A percentile compares a stretch with the other conserved stretches of the same genome.
These are phyloP conservation scores for Apotomis turbidana DNA, from an alignment of 2,888 invertebrate genomes.

Conservation along the genomic window DNA sequence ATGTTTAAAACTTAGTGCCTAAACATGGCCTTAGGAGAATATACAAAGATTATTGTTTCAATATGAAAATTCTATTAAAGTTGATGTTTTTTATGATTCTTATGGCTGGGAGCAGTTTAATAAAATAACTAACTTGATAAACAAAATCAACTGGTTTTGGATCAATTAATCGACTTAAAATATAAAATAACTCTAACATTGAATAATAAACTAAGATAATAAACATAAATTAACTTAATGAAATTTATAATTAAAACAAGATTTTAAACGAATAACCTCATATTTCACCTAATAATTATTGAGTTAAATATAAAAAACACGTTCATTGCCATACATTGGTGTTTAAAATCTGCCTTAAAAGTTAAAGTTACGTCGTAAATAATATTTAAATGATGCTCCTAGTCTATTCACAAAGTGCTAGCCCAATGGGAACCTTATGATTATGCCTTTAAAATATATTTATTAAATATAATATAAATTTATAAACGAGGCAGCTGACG, in stretches of 20 bases:
- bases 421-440: slow-evolving; percentile 60
- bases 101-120: slow-evolving; percentile 18
- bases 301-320: too few relatives aligned
- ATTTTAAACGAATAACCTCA: not conserved
- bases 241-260: not conserved
- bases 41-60: slow-evolving; percentile 38
- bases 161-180: slow-evolving; percentile 1
- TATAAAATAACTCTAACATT: slow-evolving; percentile 21
- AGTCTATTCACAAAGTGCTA: slow-evolving; percentile 67
- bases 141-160: slow-evolving; percentile 26
- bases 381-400: slow-evolving; percentile 34
- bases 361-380: not conserved
- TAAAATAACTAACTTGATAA: slow-evolving; percentile 2
- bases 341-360: not conserved
- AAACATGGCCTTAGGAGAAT: slow-evolving; percentile 39
- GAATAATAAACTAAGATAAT: slow-evolving; percentile 1
- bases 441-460: slow-evolving; percentile 53
- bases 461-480: slow-evolving; percentile 40
- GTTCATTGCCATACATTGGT: not conserved
- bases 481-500: slow-evolving; percentile 26
- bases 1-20: slow-evolving; percentile 44
- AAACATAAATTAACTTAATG: not conserved
- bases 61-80: slow-evolving; percentile 39
- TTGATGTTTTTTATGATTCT: slow-evolving; percentile 24
- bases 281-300: not conserved